These are phyloP conservation scores for Theodoxus fluviatilis DNA, from an alignment of 2,888 invertebrate species.

Conservation along the genomic window DNA sequence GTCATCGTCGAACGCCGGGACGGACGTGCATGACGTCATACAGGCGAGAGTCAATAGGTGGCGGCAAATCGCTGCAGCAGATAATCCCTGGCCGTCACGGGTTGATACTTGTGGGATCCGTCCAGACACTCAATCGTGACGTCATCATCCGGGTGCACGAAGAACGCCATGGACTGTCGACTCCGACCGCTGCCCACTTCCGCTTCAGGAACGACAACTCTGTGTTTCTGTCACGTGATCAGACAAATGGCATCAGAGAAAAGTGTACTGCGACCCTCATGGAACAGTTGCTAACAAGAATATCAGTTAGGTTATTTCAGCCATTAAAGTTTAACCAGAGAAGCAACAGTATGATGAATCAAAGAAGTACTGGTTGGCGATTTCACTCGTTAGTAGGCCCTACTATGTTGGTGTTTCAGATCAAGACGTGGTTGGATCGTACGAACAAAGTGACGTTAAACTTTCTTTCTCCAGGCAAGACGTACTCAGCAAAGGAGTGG, in stretches of 20 bases:
- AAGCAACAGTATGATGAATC: background rate
- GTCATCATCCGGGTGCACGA: conserved; percentile 41
- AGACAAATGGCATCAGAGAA: background rate
- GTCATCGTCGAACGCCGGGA: too few species aligned
- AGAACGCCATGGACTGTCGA: conserved; percentile 42
- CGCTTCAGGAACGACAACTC: conserved; percentile 39
- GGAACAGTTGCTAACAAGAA: background rate
- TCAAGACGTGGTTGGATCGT: background rate
- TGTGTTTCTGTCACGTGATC: conserved; percentile 36
- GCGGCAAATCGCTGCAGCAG: conserved; percentile 23
- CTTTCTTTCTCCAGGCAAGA: too few species aligned
- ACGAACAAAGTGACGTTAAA: too few species aligned
- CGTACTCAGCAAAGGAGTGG: too few species aligned
- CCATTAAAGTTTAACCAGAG: too few species aligned
- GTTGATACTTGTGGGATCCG: conserved; percentile 38
- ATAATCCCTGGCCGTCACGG: conserved; percentile 36
- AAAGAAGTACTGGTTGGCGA: too few species aligned
- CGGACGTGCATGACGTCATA: too few species aligned
- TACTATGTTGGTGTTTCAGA: background rate
- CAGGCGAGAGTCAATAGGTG: conserved; percentile 25
- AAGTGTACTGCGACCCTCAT: background rate
- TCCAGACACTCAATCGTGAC: conserved; percentile 39
- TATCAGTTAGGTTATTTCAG: too few species aligned
- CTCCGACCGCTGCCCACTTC: conserved; percentile 26
- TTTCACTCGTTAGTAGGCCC: too few species aligned